Conservation (phyloP, 2,797 vertebrate species). For the Pteropus rufus region DNA sequence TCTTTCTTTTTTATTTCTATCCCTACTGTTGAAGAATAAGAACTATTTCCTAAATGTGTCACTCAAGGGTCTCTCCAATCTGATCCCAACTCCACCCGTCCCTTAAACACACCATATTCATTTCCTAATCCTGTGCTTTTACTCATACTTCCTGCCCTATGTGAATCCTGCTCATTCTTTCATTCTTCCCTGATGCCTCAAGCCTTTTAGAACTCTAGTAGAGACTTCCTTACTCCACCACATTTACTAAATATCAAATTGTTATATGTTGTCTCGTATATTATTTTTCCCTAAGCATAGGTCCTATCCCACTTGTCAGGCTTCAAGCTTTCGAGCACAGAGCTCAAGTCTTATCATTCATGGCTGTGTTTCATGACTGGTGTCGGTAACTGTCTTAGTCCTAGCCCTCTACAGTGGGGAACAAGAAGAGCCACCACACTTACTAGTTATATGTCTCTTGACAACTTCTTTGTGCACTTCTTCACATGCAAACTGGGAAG, state of each 20-base stretch:
- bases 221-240: not conserved
- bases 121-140: not conserved
- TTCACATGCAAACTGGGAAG: constrained; percentile 3
- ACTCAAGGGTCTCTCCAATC: not conserved
- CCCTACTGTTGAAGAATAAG: not conserved
- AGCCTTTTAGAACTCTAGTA: not conserved
- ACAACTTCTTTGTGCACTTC: constrained; percentile 6
- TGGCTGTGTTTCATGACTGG: not conserved
- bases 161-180: not conserved
- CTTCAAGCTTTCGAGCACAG: not conserved
- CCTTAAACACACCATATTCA: not conserved
- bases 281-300: not conserved
- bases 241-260: constrained; percentile 27
- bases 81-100: not conserved
- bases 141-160: not conserved
- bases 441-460: not conserved
- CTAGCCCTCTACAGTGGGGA: not conserved
- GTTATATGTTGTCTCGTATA: not conserved
- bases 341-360: not conserved
- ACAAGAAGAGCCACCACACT: not conserved
- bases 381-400: not conserved
- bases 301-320: not conserved
- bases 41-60: not conserved
- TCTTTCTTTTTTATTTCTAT: constrained; percentile 1
- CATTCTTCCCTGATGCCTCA: not conserved